phyloP scores from a whole-genome alignment of 2,113 vertebrate genomes.

The Semicossyphus pulcher region DNA sequence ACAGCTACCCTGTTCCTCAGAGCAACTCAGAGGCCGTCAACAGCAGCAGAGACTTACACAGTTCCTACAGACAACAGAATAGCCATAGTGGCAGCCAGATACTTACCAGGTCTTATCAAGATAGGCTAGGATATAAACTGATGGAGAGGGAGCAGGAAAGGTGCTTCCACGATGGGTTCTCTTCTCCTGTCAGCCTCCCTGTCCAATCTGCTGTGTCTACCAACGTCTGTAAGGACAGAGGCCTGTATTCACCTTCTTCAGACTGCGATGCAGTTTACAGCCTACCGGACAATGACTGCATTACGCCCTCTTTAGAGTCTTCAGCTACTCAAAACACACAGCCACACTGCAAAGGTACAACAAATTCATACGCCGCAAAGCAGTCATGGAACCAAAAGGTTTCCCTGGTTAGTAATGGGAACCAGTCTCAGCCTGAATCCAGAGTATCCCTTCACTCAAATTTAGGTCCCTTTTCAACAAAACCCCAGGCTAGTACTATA shows the following conservation, averaged over 20 bases:
- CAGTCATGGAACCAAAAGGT: slow-evolving; percentile 45
- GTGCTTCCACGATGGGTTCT: slow-evolving; percentile 61
- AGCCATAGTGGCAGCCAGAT: slow-evolving; percentile 44
- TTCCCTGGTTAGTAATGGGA: neutral
- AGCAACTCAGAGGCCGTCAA: slow-evolving; percentile 30
- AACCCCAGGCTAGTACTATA: slow-evolving; percentile 25
- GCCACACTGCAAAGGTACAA: slow-evolving; percentile 45
- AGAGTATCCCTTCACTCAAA: slow-evolving; percentile 35
- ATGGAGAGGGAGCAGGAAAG: slow-evolving; percentile 37
- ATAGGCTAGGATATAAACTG: slow-evolving; percentile 23
- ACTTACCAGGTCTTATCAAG: slow-evolving; percentile 39
- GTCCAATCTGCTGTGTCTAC: slow-evolving; percentile 31
- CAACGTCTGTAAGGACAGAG: slow-evolving; percentile 49
- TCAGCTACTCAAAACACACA: slow-evolving; percentile 52
- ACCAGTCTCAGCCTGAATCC: slow-evolving; percentile 31
- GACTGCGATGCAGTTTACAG: slow-evolving; percentile 61
- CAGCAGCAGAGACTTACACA: slow-evolving; percentile 44
- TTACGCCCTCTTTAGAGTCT: slow-evolving; percentile 44
- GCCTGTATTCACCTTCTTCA: slow-evolving; percentile 51
- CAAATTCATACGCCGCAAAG: slow-evolving; percentile 19
- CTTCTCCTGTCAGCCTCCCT: slow-evolving; percentile 63
- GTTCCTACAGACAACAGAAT: slow-evolving; percentile 47
- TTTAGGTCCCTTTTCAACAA: slow-evolving; percentile 33
- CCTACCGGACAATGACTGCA: slow-evolving; percentile 50
- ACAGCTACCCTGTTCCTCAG: slow-evolving; percentile 48